These are phyloP conservation scores for Idaea biselata DNA, from an alignment of 2,888 invertebrate species.

Conservation along the genomic window DNA sequence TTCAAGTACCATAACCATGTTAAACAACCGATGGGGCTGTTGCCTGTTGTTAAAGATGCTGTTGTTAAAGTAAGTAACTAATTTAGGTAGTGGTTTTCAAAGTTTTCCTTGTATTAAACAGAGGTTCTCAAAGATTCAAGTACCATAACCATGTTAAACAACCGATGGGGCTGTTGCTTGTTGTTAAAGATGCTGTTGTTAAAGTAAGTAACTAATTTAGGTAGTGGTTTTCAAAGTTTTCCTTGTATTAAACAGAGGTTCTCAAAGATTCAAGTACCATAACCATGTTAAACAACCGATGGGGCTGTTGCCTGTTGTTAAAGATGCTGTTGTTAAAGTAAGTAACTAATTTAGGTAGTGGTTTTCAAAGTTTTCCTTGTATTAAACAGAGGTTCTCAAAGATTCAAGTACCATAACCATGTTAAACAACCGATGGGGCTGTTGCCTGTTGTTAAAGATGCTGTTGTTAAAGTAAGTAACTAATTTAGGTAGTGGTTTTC, in stretches of 20 bases:
- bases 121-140: slow-evolving; percentile 83
- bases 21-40: slow-evolving; percentile 38
- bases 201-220: slow-evolving; percentile 38
- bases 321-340: slow-evolving; percentile 57
- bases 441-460: slow-evolving; percentile 46
- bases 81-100: too few relatives aligned
- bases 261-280: slow-evolving; percentile 88
- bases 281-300: slow-evolving; percentile 45
- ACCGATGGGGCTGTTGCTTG: slow-evolving; percentile 37
- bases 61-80: slow-evolving; percentile 47
- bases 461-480: slow-evolving; percentile 48
- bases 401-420: slow-evolving; percentile 87
- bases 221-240: too few relatives aligned
- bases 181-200: slow-evolving; percentile 51
- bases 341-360: background rate
- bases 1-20: slow-evolving; percentile 86
- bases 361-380: too few relatives aligned
- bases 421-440: slow-evolving; percentile 42
- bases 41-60: slow-evolving; percentile 47
- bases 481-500: too few relatives aligned
- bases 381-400: slow-evolving; percentile 80
- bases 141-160: slow-evolving; percentile 82
- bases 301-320: slow-evolving; percentile 40
- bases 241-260: too few relatives aligned
- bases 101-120: too few relatives aligned